A percentile compares a stretch with the other conserved stretches of the same genome.
phyloP scores from a whole-genome alignment of 2,888 invertebrate genomes.

The Octodonta nipae region DNA sequence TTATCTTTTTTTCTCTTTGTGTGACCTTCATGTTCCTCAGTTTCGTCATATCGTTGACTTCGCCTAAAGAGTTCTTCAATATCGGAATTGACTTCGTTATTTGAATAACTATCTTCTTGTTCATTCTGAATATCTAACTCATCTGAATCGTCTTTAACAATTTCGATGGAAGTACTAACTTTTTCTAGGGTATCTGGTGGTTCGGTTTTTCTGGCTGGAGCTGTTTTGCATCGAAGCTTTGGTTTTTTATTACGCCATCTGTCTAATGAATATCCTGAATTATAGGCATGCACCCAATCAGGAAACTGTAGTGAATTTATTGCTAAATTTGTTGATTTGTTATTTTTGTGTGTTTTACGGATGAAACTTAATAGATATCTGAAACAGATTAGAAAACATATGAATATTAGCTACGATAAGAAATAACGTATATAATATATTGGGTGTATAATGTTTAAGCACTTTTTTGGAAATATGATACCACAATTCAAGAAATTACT shows the following conservation, averaged over 20 bases:
- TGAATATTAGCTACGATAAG: too few species aligned
- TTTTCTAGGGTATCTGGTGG: conserved; percentile 3
- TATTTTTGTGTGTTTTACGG: conserved; percentile 6
- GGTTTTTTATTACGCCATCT: conserved; percentile 30
- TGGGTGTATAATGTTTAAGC: too few species aligned
- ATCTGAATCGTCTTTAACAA: conserved; percentile 5
- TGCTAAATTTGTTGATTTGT: conserved; percentile 12
- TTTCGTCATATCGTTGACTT: conserved; percentile 12
- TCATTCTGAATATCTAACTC: conserved; percentile 7
- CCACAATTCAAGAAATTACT: too few species aligned
- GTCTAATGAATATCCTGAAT: conserved; percentile 27
- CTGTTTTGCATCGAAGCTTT: too few species aligned
- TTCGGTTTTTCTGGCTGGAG: too few species aligned
- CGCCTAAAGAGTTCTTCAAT: conserved; percentile 23
- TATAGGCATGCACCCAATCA: conserved; percentile 20
- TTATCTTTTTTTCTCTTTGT: conserved; percentile 7
- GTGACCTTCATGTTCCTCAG: conserved; percentile 9
- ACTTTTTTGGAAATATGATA: too few species aligned
- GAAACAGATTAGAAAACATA: too few species aligned
- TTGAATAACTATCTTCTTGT: too few species aligned
- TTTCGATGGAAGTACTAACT: neutral
- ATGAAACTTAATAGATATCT: neutral
- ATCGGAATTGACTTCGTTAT: conserved; percentile 27
- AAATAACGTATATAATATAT: too few species aligned
- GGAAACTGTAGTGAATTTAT: conserved; percentile 26